Evolutionary conservation across 2,888 invertebrate species (phyloP).

Genomic region (Trissolcus brochymenae): DNA sequence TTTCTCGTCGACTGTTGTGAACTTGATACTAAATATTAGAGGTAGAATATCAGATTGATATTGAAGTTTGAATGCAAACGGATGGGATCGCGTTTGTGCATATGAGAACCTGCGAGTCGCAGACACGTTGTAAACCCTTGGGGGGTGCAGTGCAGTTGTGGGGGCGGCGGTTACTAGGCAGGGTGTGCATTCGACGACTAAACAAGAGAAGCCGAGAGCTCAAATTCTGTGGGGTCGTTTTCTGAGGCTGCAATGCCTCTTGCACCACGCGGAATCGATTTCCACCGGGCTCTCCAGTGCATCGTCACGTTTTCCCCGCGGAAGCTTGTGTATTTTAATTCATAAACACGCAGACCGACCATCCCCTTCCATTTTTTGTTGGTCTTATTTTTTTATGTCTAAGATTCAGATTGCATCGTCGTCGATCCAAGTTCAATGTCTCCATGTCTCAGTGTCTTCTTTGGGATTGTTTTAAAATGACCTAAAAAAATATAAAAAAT

Average conservation of each 20-base stretch:
- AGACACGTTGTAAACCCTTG: constrained; percentile 50
- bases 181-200: constrained; percentile 51
- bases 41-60: constrained; percentile 27
- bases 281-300: constrained; percentile 32
- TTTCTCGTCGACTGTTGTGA: too few relatives aligned
- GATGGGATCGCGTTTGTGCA: constrained; percentile 42
- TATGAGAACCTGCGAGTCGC: constrained; percentile 33
- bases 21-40: constrained; percentile 16
- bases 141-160: constrained; percentile 44
- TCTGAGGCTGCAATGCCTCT: constrained; percentile 45
- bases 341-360: constrained; percentile 6
- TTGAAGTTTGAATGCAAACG: constrained; percentile 29
- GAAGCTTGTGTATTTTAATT: constrained; percentile 22
- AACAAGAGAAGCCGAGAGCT: constrained; percentile 56
- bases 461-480: too few relatives aligned
- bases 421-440: not conserved
- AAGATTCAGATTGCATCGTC: not conserved
- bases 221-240: constrained; percentile 55
- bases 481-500: too few relatives aligned
- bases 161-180: constrained; percentile 57
- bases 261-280: constrained; percentile 49
- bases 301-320: constrained; percentile 29
- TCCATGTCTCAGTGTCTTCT: too few relatives aligned
- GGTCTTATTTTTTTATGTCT: not conserved
- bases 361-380: not conserved